A percentile compares a stretch with the other conserved stretches of the same genome.
Conservation (phyloP, 1,140 invertebrate genomes). For the Maconellicoccus hirsutus region DNA sequence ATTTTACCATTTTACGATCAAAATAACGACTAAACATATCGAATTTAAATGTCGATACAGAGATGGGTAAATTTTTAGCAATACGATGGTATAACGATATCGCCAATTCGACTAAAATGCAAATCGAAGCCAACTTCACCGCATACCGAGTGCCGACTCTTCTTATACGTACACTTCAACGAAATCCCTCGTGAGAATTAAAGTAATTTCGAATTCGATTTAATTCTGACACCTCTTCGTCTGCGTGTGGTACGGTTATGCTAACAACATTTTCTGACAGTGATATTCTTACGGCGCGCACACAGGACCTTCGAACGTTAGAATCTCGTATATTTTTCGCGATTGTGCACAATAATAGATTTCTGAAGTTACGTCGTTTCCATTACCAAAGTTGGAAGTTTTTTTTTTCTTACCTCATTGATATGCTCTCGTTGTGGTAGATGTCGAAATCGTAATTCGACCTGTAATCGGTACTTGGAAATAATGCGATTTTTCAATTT, state of each 20-base stretch:
- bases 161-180: slow-evolving; percentile 9
- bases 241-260: slow-evolving; percentile 6
- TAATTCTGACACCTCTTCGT: slow-evolving; percentile 16
- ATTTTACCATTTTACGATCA: neutral
- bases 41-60: slow-evolving; percentile 9
- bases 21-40: slow-evolving; percentile 9
- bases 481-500: slow-evolving; percentile 9
- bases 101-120: slow-evolving; percentile 18
- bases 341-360: slow-evolving; percentile 16
- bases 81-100: slow-evolving; percentile 1
- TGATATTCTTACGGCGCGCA: slow-evolving; percentile 9
- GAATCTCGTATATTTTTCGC: slow-evolving; percentile 18
- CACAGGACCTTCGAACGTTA: neutral
- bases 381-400: slow-evolving; percentile 14
- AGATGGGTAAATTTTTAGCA: neutral
- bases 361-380: slow-evolving; percentile 19
- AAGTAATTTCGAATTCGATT: slow-evolving; percentile 22
- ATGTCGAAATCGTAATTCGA: slow-evolving; percentile 8
- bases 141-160: neutral
- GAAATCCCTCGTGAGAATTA: slow-evolving; percentile 18
- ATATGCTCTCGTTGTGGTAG: slow-evolving; percentile 3
- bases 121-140: slow-evolving; percentile 10
- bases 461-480: slow-evolving; percentile 7
- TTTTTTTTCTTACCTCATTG: slow-evolving; percentile 6
- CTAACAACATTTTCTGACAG: slow-evolving; percentile 18